These are phyloP conservation scores for Stichopus horrens DNA, from an alignment of 53 echinoderm and acorn worm species.

Conservation along the genomic window DNA sequence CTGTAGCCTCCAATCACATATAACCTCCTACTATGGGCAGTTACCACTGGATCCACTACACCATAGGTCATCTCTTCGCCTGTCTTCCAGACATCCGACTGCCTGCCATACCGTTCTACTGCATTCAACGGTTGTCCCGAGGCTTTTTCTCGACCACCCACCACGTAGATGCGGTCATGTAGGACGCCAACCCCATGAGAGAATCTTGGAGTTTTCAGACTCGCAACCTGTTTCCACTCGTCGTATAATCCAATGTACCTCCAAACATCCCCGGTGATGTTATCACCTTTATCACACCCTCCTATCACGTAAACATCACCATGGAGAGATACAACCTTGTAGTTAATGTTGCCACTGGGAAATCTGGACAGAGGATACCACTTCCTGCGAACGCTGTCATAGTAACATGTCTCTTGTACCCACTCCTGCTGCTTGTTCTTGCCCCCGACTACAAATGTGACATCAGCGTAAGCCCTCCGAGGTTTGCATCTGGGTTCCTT, in stretches of 20 bases:
- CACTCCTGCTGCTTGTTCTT: constrained; percentile 86
- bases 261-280: constrained; percentile 80
- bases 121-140: constrained; percentile 75
- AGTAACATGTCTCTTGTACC: constrained; percentile 91
- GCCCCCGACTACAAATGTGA: constrained; percentile 87
- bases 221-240: constrained; percentile 77
- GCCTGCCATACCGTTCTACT: constrained; percentile 84
- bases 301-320: constrained; percentile 94
- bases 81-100: constrained; percentile 77
- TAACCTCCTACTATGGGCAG: constrained; percentile 80
- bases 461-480: constrained; percentile 79
- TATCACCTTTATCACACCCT: constrained; percentile 59
- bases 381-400: constrained; percentile 82
- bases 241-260: constrained; percentile 88
- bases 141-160: constrained; percentile 75
- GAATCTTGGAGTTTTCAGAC: constrained; percentile 61
- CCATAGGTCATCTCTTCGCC: constrained; percentile 91
- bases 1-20: constrained; percentile 88
- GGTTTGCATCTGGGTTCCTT: constrained; percentile 80
- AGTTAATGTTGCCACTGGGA: constrained; percentile 72
- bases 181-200: constrained; percentile 88
- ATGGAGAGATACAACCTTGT: constrained; percentile 77
- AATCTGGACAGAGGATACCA: constrained; percentile 84
- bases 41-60: constrained; percentile 90
- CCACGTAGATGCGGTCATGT: constrained; percentile 86